Evolutionary conservation across 2,797 vertebrate species (phyloP), one percentile per base, ranked within the genome.

Genomic region (Heteromormyrus szaboi): DNA sequence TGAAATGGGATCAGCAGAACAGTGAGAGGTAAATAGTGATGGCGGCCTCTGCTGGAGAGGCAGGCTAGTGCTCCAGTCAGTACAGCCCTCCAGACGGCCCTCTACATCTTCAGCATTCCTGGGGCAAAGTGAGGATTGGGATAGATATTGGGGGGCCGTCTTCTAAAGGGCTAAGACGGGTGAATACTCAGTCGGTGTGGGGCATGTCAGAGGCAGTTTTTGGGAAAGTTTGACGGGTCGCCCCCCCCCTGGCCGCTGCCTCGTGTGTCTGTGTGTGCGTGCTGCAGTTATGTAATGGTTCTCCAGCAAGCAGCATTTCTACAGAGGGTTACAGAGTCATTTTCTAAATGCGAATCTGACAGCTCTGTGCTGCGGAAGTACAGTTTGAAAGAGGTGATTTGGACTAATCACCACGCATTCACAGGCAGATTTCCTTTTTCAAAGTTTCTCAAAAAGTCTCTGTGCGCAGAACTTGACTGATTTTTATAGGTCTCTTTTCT

Each of bases 241-340:
- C 84, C 79, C 90, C 92, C 92, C 90, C 88, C 91, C 90, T 90
- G 90, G 89, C 84, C 88, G 85, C 87, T 91, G 90, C 89, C 19
- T 41, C 11, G 3, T 68, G 44, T 68, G 29, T 86, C 41, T 86
- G 62, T 54, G 59, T 53, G 33, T 86, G 46, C 6, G 6, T 59
- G 48, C 25, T 22, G 0, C 25, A 48, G 50, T 85, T 85, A 85
- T 29, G 84, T 53, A 85, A 85, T 14, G 11, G 25, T 37, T 54
- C 51, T 51, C 46, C 53, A 83, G 14, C 56, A 85, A 86, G 51
- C 53, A 54, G 33, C 88, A 50, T 41, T 54, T 89, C 44, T 22
- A 50, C 14, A 48, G 46, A 88, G 53, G 84, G 56, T 51, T 65
- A 65, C 37, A 56, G 62, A 86, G 59, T 68, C 46, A 59, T 85